Conservation (phyloP, 92 coral and sea anemone genomes). For the Phenganax subtilis region DNA sequence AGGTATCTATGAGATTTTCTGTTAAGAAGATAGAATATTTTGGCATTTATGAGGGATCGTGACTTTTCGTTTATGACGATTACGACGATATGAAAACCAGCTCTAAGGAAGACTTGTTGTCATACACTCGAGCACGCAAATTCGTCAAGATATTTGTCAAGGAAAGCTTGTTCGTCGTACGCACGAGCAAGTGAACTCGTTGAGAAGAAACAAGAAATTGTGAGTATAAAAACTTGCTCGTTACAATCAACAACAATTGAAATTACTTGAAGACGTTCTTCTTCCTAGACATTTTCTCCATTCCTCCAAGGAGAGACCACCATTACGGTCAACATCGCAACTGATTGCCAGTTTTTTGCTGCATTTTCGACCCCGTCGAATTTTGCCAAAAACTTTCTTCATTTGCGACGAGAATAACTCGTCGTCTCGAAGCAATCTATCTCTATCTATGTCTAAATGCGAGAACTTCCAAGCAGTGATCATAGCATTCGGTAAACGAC, state of each 20-base stretch:
- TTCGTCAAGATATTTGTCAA: too few relatives aligned
- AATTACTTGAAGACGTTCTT: constrained; percentile 10
- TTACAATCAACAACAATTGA: background rate
- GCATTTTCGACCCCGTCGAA: constrained; percentile 86
- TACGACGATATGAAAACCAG: too few relatives aligned
- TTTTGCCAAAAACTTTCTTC: constrained; percentile 69
- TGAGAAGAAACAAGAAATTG: too few relatives aligned
- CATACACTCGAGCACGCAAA: too few relatives aligned
- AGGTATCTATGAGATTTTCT: too few relatives aligned
- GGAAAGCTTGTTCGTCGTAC: too few relatives aligned
- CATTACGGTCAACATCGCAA: constrained; percentile 74
- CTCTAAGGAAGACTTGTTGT: too few relatives aligned
- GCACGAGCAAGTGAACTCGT: too few relatives aligned
- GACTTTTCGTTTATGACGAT: too few relatives aligned
- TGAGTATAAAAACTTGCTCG: too few relatives aligned
- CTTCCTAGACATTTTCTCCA: constrained; percentile 72
- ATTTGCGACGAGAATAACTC: constrained; percentile 68
- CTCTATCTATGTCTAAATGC: constrained; percentile 69
- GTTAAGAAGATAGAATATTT: too few relatives aligned
- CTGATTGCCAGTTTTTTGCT: constrained; percentile 70
- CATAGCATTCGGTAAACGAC: constrained; percentile 58
- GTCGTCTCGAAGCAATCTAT: constrained; percentile 53
- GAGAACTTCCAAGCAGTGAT: constrained; percentile 83
- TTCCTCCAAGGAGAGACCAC: constrained; percentile 66
- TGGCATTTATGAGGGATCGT: too few relatives aligned